A percentile compares a stretch with the other conserved stretches of the same genome.
Conservation (phyloP, 2,797 vertebrate species). For the Esox lucius region DNA sequence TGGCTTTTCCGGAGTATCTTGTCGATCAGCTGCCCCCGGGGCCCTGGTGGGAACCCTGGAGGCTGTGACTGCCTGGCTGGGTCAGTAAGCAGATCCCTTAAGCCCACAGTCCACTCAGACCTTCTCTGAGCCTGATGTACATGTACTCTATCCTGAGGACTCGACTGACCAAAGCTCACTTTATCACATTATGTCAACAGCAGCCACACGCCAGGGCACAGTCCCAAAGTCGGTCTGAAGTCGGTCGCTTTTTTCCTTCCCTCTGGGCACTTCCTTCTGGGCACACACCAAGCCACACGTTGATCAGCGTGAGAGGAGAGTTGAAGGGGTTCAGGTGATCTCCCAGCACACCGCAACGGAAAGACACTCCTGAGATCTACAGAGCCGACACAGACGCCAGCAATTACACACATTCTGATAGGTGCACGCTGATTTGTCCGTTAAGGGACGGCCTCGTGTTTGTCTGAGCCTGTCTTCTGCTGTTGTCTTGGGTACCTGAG, state of each 20-base stretch:
- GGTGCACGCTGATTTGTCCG: background rate
- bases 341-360: background rate
- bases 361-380: background rate
- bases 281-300: too few relatives aligned
- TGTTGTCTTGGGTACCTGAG: background rate
- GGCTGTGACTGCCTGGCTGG: background rate
- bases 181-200: background rate
- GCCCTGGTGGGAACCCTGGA: background rate
- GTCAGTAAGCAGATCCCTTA: slow-evolving; percentile 1
- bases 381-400: background rate
- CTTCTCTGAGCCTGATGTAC: background rate
- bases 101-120: background rate
- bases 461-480: slow-evolving; percentile 1
- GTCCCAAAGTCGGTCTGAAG: background rate
- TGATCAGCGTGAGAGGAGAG: too few relatives aligned
- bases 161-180: background rate
- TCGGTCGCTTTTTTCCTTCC: slow-evolving; percentile 2
- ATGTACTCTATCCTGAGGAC: background rate
- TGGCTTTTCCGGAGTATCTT: background rate
- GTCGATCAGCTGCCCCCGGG: background rate
- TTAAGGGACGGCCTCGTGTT: background rate
- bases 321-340: too few relatives aligned
- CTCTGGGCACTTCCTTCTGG: slow-evolving; percentile 1
- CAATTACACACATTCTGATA: background rate
- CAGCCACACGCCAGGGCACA: background rate